These are phyloP conservation scores for Cherax destructor DNA, from an alignment of 1,140 invertebrate genomes.

Conservation along the genomic window DNA sequence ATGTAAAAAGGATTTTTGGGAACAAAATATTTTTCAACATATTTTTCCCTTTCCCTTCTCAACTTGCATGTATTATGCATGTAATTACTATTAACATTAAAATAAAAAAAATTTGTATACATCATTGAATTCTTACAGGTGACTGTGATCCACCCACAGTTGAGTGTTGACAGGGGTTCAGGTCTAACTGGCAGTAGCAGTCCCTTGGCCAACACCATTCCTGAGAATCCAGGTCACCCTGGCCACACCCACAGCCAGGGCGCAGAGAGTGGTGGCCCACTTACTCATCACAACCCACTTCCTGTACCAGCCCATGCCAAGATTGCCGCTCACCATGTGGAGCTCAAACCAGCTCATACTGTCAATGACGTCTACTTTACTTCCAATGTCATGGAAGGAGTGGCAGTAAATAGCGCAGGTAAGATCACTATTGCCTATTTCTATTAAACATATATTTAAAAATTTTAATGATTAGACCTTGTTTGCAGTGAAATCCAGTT, in stretches of 20 bases:
- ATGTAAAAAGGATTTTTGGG: too few relatives aligned
- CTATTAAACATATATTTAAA: not conserved
- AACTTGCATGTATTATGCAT: too few relatives aligned
- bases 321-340: conserved; percentile 80
- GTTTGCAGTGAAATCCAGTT: too few relatives aligned
- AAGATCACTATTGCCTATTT: not conserved
- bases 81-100: too few relatives aligned
- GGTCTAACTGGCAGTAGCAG: conserved; percentile 5
- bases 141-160: conserved; percentile 70
- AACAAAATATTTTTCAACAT: too few relatives aligned
- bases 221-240: not conserved
- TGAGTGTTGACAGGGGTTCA: conserved; percentile 52
- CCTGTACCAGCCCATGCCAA: conserved; percentile 79
- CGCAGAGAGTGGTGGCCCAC: conserved; percentile 6
- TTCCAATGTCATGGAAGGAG: conserved; percentile 68
- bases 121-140: conserved; percentile 48
- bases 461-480: not conserved
- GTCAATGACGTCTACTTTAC: conserved; percentile 75
- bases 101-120: too few relatives aligned
- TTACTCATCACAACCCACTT: conserved; percentile 62
- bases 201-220: not conserved
- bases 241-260: conserved; percentile 3
- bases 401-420: conserved; percentile 63
- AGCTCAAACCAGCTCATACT: conserved; percentile 77
- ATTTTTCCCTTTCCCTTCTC: too few relatives aligned